phyloP scores from a whole-genome alignment of 1,140 invertebrate species.

The Octopus sinensis region DNA sequence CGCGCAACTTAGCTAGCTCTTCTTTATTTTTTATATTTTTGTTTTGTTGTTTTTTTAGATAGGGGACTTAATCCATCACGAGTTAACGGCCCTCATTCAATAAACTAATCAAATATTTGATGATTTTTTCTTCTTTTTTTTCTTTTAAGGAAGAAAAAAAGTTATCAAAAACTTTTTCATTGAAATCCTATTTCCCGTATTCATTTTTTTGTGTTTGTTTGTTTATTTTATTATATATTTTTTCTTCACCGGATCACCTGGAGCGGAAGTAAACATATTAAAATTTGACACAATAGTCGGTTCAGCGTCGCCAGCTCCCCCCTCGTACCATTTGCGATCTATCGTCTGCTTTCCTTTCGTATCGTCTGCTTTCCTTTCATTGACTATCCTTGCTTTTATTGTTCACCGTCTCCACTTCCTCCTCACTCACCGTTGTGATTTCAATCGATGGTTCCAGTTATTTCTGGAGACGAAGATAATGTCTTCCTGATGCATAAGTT shows the following conservation, averaged over 20 bases:
- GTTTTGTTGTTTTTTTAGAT: not conserved
- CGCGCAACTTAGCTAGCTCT: not conserved
- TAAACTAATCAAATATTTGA: constrained; percentile 11
- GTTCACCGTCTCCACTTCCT: not conserved
- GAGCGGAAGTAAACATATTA: not conserved
- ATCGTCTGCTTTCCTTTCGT: not conserved
- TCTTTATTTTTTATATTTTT: not conserved
- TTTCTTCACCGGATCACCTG: not conserved
- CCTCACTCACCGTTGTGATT: not conserved
- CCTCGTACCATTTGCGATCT: not conserved
- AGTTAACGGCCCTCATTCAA: not conserved
- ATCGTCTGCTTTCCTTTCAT: not conserved
- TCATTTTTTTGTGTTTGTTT: not conserved
- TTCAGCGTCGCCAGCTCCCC: not conserved
- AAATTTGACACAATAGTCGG: not conserved
- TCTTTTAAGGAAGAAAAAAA: constrained; percentile 2
- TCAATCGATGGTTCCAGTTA: not conserved
- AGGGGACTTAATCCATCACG: not conserved
- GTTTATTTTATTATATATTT: not conserved
- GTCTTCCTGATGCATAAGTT: constrained; percentile 3
- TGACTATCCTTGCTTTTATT: not conserved
- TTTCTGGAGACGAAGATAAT: not conserved
- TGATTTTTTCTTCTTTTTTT: not conserved
- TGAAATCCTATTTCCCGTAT: not conserved
- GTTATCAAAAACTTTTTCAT: constrained; percentile 7